Conservation (phyloP, 2,797 vertebrate species). For the Stomatorhinus walkeri region DNA sequence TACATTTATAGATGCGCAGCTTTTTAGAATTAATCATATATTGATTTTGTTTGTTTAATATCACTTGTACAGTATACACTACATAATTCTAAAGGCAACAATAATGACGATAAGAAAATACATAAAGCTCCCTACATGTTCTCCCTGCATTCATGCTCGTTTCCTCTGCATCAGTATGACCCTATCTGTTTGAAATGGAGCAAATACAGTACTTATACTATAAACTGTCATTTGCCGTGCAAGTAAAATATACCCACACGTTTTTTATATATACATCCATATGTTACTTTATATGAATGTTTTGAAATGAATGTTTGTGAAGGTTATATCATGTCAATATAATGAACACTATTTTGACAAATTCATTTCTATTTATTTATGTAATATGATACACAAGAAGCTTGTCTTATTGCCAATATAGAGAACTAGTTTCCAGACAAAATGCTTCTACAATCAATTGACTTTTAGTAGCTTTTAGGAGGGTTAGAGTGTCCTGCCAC, state of each 20-base stretch:
- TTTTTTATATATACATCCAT: background rate
- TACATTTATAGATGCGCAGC: background rate
- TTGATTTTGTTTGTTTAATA: background rate
- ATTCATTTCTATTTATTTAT: background rate
- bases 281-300: background rate
- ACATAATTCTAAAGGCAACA: background rate
- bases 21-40: background rate
- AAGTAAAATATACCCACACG: background rate
- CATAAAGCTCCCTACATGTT: background rate
- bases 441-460: background rate
- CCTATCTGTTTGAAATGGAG: background rate
- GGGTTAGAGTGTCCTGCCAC: slow-evolving; percentile 44
- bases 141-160: background rate
- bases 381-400: background rate
- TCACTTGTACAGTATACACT: background rate
- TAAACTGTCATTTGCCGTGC: background rate
- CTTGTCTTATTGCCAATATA: background rate
- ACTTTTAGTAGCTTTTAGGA: slow-evolving; percentile 23
- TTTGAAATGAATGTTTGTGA: slow-evolving; percentile 3
- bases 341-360: background rate
- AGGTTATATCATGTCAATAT: background rate
- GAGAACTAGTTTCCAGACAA: background rate
- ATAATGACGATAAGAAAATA: background rate
- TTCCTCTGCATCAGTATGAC: background rate
- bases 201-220: background rate